Base-by-base conservation (phyloP, 2,797 vertebrate species). In the Sylvilagus floridanus region DNA sequence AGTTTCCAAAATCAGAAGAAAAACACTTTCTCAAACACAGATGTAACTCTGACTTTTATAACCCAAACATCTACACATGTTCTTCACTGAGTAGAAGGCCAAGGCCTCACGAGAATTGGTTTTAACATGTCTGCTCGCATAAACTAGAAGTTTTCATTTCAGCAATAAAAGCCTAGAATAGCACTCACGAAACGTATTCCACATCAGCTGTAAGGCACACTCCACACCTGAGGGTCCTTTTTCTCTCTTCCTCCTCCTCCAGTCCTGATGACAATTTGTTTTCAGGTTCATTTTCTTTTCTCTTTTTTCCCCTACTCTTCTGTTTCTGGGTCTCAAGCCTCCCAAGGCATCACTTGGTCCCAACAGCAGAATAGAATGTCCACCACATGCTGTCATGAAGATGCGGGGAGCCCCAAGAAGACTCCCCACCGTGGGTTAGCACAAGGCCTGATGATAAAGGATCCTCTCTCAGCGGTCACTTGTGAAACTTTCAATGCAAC, bases 21-120 rank as follows among this genome's bases (percentile, higher is more conserved):
- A 75, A 62, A 79, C 42, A 75, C 28, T 93, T 95, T 78, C 35
- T 77, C 75, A 96, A 93, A 93, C 85, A 94, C 72, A 96, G 92
- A 57, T 96, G 62, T n/a, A 77, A 72, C 82, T 84, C 7, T 82
- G 60, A 87, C 60, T 96, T 94, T 78, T 47, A 78, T n/a, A 88
- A 62, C n/a, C 35, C 90, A 62, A 81, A 83, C 37, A 52, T 85
- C 84, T 94, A 72, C 78, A 69, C 83, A 84, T 47, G 52, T 11
- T 82, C 77, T 69, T 66, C 5, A 14, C 11, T n/a, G 30, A 89
- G 71, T 26, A 86, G 88, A 86, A 84, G 66, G 17, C 24, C 54
- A 65, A 37, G 13, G 69, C 72, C 19, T 24, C 28, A 17, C 42
- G 35, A 82, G 21, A 60, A 24, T n/a, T 42, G 71, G 54, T 42